Evolutionary conservation across 2,797 vertebrate species (phyloP).

Genomic region (Anas bahamensis): DNA sequence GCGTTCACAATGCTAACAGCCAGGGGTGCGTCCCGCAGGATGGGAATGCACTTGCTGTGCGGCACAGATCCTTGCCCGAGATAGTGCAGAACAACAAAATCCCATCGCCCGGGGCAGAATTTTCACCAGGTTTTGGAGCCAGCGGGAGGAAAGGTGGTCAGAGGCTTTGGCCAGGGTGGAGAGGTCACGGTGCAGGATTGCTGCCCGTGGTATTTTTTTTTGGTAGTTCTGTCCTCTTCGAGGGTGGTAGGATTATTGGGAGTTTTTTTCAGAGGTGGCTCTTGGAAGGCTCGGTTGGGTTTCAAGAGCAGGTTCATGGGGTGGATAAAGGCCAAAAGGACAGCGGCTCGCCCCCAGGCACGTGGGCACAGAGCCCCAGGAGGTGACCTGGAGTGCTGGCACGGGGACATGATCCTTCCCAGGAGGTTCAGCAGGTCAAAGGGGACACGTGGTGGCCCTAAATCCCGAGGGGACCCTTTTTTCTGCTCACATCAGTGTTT

Average conservation of each 20-base stretch:
- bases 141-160: neutral
- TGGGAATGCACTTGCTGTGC: neutral
- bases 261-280: neutral
- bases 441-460: rapidly evolving
- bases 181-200: neutral
- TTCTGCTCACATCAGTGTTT: rapidly evolving
- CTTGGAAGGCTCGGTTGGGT: neutral
- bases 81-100: neutral
- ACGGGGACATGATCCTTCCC: rapidly evolving
- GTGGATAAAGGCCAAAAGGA: neutral
- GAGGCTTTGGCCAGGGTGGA: neutral
- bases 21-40: neutral
- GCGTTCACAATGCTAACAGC: neutral
- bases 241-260: neutral
- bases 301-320: neutral
- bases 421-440: neutral
- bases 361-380: neutral
- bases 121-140: neutral
- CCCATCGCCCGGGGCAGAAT: neutral
- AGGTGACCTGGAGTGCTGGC: neutral
- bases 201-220: neutral
- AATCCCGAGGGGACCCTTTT: neutral
- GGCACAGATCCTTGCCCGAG: neutral
- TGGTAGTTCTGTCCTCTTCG: neutral
- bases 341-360: too few relatives aligned